Evolutionary conservation across 2,797 vertebrate genomes (phyloP).

Genomic region (Alcedo quadribrachys): DNA sequence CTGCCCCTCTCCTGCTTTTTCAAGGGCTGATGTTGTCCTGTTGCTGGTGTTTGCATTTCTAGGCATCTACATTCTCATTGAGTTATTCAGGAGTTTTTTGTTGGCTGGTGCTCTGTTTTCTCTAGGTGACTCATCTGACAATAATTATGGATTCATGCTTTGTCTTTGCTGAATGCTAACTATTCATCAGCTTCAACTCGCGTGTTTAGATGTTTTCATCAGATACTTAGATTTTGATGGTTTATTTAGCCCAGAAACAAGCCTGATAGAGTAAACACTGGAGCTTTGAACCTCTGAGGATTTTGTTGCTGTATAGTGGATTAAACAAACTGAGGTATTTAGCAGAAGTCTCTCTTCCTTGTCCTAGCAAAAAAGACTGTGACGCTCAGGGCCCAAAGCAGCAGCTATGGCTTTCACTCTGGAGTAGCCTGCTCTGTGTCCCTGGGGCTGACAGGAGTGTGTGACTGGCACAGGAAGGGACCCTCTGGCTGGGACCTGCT

Average conservation of each 20-base stretch:
- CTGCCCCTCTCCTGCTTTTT: background rate
- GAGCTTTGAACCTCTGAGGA: constrained; percentile 9
- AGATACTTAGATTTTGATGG: background rate
- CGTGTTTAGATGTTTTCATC: constrained; percentile 5
- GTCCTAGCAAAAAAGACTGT: background rate
- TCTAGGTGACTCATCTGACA: constrained; percentile 46
- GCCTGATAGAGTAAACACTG: constrained; percentile 12
- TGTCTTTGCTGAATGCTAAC: constrained; percentile 1
- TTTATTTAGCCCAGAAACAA: constrained; percentile 41
- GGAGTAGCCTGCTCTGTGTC: background rate
- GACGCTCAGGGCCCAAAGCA: background rate
- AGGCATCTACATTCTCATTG: background rate
- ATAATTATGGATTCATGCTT: constrained; percentile 13
- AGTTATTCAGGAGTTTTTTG: background rate
- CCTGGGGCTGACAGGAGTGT: fast-evolving
- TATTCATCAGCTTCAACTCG: constrained; percentile 2
- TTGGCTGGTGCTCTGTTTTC: constrained; percentile 25
- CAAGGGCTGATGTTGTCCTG: background rate
- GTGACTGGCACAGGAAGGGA: background rate
- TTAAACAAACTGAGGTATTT: constrained; percentile 14
- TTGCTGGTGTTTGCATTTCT: fast-evolving
- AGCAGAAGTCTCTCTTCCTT: background rate
- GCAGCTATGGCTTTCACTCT: fast-evolving
- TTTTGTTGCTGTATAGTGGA: background rate
- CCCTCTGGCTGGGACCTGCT: background rate